These are phyloP conservation scores for Saxidomus purpurata DNA, from an alignment of 1,140 invertebrate species.

Conservation along the genomic window DNA sequence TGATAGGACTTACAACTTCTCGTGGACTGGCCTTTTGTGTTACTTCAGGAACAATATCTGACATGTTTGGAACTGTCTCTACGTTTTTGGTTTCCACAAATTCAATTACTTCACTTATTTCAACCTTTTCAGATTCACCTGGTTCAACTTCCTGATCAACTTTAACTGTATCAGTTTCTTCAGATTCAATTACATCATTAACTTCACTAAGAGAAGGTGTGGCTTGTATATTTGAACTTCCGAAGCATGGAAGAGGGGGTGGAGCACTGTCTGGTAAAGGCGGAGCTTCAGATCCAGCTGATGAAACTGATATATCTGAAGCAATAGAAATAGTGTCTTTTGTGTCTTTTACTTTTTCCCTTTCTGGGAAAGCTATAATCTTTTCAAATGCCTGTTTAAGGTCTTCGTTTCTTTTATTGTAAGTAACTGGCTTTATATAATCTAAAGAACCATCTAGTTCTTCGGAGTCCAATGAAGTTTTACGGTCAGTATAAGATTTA, in stretches of 20 bases:
- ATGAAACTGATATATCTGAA: slow-evolving; percentile 61
- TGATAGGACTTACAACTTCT: slow-evolving; percentile 50
- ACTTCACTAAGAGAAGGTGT: background rate
- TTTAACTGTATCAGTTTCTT: background rate
- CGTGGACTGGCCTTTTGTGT: slow-evolving; percentile 54
- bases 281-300: slow-evolving; percentile 68
- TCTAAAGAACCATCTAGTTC: slow-evolving; percentile 16
- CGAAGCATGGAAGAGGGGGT: slow-evolving; percentile 64
- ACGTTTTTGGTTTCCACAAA: background rate
- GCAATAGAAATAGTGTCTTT: slow-evolving; percentile 64
- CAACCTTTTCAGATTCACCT: background rate
- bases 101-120: slow-evolving; percentile 9
- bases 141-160: background rate
- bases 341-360: slow-evolving; percentile 32
- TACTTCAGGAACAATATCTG: slow-evolving; percentile 39
- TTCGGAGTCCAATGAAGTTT: background rate
- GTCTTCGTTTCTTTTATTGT: slow-evolving; percentile 14
- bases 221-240: background rate
- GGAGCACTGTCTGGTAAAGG: slow-evolving; percentile 72
- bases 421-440: background rate
- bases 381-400: slow-evolving; percentile 56
- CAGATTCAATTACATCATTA: slow-evolving; percentile 6
- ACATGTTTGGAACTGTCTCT: slow-evolving; percentile 12
- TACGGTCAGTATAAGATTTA: background rate
- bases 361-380: slow-evolving; percentile 34